Base-by-base conservation (phyloP, 2,797 vertebrate genomes). In the Ptychadena robeensis region DNA sequence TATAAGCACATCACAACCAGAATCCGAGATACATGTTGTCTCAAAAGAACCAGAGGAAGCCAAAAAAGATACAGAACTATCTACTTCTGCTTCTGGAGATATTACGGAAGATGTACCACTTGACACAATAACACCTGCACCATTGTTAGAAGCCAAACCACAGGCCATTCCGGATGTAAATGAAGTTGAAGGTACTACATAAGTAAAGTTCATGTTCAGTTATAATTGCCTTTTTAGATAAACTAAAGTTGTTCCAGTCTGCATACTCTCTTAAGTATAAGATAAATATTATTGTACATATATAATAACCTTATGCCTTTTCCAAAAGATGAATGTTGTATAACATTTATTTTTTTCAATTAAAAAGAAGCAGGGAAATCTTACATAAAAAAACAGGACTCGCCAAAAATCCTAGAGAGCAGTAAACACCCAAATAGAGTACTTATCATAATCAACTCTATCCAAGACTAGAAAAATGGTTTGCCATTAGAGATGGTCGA, bases 161-260 rank as follows among this genome's bases (percentile, higher is more conserved):
- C 87, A 89, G 88, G 88, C 80, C 25, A 87, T 90, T 32, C 85
- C 89, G 48, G 88, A 89, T 80, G 87, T 86, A 59, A 87, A 88
- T 14, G 84, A 87, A 0, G 75, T 37, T 63, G 84, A 91, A 91
- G 95, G 97, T 97, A 93, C 28, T 0, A 9, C 14, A 53, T 44
- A 44, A 44, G n/a, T n/a, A 44, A 2, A 11, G 14, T 44, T 44
- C 14, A 44, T 22, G 22, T 53, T 53, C 14, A 10, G 44, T 22
- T 22, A 53, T 53, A 22, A 22, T 53, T 7, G 15, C 15, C 18
- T 11, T 53, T 53, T 7, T 3, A 22, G 7, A 53, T 53, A 53
- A 15, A 18, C 44, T 53, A 18, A 22, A n/a, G 5, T n/a, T 44
- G 14, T 44, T 53, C 44, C 44, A 22, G 7, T 53, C 4, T 22